phyloP scores from a whole-genome alignment of 2,797 vertebrate genomes.

The Fistularia commersonii region DNA sequence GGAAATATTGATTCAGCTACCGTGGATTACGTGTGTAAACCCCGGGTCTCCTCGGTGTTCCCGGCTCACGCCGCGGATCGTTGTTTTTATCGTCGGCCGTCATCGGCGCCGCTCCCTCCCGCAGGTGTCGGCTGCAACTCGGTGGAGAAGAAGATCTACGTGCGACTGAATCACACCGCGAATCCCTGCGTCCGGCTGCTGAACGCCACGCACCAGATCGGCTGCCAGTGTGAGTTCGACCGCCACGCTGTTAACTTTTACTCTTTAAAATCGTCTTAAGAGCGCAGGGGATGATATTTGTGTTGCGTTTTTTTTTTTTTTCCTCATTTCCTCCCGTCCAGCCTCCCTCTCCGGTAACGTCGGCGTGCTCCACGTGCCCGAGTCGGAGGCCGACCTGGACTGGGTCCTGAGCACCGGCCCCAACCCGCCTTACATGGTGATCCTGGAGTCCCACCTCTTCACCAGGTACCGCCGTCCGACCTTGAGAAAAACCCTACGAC shows the following conservation, averaged over 20 bases:
- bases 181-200: slow-evolving; percentile 90
- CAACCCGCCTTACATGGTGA: slow-evolving; percentile 87
- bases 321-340: slow-evolving; percentile 42
- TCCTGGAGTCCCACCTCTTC: slow-evolving; percentile 83
- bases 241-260: too few relatives aligned
- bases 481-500: neutral
- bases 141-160: slow-evolving; percentile 92
- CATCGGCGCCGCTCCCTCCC: too few relatives aligned
- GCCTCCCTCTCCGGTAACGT: slow-evolving; percentile 90
- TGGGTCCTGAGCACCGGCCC: slow-evolving; percentile 84
- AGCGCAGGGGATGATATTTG: too few relatives aligned
- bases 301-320: neutral
- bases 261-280: too few relatives aligned
- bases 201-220: slow-evolving; percentile 94
- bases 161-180: slow-evolving; percentile 83
- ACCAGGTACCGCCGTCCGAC: slow-evolving; percentile 72
- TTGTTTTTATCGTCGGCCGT: too few relatives aligned
- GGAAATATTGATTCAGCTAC: too few relatives aligned
- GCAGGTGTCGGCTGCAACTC: slow-evolving; percentile 77
- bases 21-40: too few relatives aligned
- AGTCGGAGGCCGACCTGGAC: slow-evolving; percentile 80
- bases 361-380: slow-evolving; percentile 88
- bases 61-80: too few relatives aligned
- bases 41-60: too few relatives aligned
- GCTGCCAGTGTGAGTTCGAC: slow-evolving; percentile 91